Conservation (phyloP, 2,888 invertebrate species). For the Macrosiphum euphorbiae region DNA sequence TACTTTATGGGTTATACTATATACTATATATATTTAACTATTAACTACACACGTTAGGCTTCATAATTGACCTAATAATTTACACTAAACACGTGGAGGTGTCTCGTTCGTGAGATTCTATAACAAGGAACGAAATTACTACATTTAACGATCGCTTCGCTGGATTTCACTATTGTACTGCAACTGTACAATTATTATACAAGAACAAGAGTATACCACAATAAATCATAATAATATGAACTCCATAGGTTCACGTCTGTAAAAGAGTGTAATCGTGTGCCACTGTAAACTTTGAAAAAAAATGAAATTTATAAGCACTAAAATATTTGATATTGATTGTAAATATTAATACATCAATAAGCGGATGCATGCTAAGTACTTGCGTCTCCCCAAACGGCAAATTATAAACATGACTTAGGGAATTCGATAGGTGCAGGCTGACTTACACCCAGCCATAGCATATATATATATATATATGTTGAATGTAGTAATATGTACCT, state of each 20-base stretch:
- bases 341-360: background rate
- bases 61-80: conserved; percentile 9
- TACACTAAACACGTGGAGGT: background rate
- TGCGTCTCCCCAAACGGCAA: background rate
- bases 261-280: background rate
- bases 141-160: background rate
- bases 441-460: background rate
- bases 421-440: background rate
- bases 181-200: background rate
- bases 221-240: conserved; percentile 6
- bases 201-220: background rate
- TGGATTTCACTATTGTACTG: background rate
- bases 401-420: background rate
- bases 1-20: background rate
- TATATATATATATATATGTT: background rate
- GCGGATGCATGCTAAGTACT: background rate
- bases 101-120: background rate
- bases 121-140: background rate
- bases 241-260: background rate
- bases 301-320: background rate
- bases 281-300: background rate
- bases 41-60: background rate
- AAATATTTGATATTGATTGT: background rate
- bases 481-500: background rate
- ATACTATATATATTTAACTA: too few species aligned